Evolutionary conservation across 2,113 vertebrate genomes (phyloP), one percentile per base, ranked within the genome.

Genomic region (Malurus melanocephalus): DNA sequence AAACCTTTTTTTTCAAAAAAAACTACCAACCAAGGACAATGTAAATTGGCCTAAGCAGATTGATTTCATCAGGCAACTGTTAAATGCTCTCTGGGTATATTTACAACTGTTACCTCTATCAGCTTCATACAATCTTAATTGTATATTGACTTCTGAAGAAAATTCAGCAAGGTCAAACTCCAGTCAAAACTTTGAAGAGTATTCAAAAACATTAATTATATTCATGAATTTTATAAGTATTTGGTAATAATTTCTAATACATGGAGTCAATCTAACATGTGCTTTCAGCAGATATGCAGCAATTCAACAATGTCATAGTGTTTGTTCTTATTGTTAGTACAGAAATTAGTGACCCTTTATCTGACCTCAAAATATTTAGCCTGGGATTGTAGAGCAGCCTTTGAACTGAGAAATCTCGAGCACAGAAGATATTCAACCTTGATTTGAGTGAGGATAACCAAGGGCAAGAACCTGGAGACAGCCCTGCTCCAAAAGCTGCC

Each of bases 51-150:
- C 23, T 57, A 82, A 75, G 28, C 35, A 88, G 82, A 56, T 26
- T 86, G 65, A 83, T 88, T 93, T 91, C 56, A 80, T 45, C 52
- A 87, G 67, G 45, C 51, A 82, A 66, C 42, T 85, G 13, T 76
- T 68, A 74, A 65, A 76, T 81, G 24, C 24, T 89, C 35, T 66
- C 56, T 92, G 51, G 23, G 9, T 89, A 6, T 79, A 69, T 88
- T 80, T 79, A 40, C 55, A 62, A 35, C 21, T 57, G 33, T 40
- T 75, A 57, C 51, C 51, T 85, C 21, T 84, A 79, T 92, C 87
- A 87, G 59, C 27, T 84, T 85, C 75, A 35, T 76, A 53, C 43
- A 76, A 93, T 90, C 81, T 92, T 96, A 94, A 95, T 89, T 75
- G 17, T 33, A 35, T 90, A 87, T 84, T 79, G 92, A 86, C 65